Evolutionary conservation across 2,113 vertebrate species (phyloP).

Genomic region (Ameiurus melas): DNA sequence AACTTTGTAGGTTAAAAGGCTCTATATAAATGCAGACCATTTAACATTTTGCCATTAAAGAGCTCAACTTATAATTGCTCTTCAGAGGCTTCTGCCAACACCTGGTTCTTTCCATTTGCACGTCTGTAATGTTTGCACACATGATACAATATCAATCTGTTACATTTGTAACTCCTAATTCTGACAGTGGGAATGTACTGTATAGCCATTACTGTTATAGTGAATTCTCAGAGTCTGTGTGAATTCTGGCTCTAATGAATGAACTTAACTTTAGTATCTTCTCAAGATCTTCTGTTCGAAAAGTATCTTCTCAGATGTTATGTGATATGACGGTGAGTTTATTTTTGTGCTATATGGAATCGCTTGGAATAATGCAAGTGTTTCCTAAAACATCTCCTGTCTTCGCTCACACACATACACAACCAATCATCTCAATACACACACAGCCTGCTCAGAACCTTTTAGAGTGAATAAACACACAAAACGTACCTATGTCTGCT

Average conservation of each 20-base stretch:
- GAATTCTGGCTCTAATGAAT: not conserved
- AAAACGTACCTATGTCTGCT: conserved; percentile 61
- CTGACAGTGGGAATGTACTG: not conserved
- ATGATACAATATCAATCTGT: no score
- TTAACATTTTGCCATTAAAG: not conserved
- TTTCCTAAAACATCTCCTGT: not conserved
- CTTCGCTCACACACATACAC: not conserved
- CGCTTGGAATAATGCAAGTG: not conserved
- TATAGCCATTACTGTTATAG: not conserved
- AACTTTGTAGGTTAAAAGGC: no score
- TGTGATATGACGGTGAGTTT: not conserved
- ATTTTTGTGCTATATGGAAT: not conserved
- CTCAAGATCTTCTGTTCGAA: not conserved
- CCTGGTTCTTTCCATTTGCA: not conserved
- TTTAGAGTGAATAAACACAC: conserved; percentile 32
- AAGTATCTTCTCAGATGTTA: not conserved
- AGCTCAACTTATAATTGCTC: not conserved
- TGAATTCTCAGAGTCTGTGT: not conserved
- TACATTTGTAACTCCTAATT: not conserved
- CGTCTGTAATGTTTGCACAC: not conserved
- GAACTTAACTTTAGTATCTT: not conserved
- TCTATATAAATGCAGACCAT: no score
- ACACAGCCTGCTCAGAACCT: not conserved
- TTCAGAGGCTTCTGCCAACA: not conserved
- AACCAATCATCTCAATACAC: not conserved